These are phyloP conservation scores for Ethmia dodecea DNA, from an alignment of 2,888 invertebrate genomes.

Conservation along the genomic window DNA sequence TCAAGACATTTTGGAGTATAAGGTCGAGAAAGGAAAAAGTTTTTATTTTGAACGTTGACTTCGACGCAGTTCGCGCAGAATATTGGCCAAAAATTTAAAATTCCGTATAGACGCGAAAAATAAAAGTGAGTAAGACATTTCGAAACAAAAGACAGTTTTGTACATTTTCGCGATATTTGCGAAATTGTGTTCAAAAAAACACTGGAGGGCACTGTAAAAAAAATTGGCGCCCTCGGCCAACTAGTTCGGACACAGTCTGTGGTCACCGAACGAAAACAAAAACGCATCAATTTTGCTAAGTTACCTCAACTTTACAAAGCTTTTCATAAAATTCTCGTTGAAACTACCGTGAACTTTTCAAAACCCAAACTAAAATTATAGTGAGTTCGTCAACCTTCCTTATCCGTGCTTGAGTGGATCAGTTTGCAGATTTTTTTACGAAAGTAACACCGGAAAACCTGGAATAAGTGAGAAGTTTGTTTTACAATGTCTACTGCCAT, in stretches of 20 bases:
- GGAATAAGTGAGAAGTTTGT: conserved; percentile 66
- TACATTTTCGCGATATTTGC: conserved; percentile 74
- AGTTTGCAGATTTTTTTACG: conserved; percentile 52
- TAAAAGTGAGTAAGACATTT: conserved; percentile 61
- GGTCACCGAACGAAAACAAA: conserved; percentile 71
- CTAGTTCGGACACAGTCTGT: conserved; percentile 69
- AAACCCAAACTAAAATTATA: conserved; percentile 55
- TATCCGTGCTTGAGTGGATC: conserved; percentile 67
- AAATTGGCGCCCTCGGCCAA: conserved; percentile 56
- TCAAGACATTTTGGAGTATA: conserved; percentile 66
- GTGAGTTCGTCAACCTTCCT: conserved; percentile 62
- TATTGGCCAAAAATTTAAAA: conserved; percentile 68
- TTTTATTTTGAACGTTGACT: conserved; percentile 53
- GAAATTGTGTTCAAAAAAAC: conserved; percentile 75
- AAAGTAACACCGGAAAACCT: conserved; percentile 45
- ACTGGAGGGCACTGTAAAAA: conserved; percentile 48
- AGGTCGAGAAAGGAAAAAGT: conserved; percentile 60
- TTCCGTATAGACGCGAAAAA: conserved; percentile 75
- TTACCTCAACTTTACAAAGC: conserved; percentile 50
- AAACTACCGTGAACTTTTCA: conserved; percentile 52
- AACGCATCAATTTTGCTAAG: conserved; percentile 59
- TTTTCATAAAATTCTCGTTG: conserved; percentile 61
- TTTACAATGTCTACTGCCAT: conserved; percentile 86
- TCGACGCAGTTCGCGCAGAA: conserved; percentile 68
- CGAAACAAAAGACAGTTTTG: conserved; percentile 77